Base-by-base conservation (phyloP, 2,888 invertebrate genomes). In the Hirtodrosophila alboralis region DNA sequence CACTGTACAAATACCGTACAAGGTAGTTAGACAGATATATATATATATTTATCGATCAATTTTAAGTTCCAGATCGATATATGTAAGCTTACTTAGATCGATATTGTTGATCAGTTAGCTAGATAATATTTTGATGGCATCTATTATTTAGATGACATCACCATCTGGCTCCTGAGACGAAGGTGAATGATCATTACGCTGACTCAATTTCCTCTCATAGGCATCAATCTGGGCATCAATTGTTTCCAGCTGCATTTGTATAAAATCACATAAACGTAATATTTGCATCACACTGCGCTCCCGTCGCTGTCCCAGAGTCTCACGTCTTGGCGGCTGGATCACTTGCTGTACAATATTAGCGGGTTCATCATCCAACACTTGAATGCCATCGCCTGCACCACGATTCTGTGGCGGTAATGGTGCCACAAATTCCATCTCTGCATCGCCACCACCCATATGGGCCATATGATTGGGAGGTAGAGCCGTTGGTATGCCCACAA, bases 361-460 rank as follows among this genome's bases (percentile, higher is more conserved):
- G 9, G 9, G 9, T 6, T 16, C 9, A 14, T 49, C 28, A 0
- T n/a, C 5, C 56, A 18, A 4, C 10, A 10, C 26, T 43, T 44
- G 49, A 4, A 45, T 12, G n/a, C 69, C 62, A 30, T 60, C 69
- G 38, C 74, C 69, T 21, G 44, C 62, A 7, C 69, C 56, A 0
- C 44, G 48, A 27, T 54, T 38, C 6, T 71, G 51, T 5, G 38
- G 44, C 27, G 36, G 8, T 12, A 44, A 23, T 10, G 52, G 58
- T 13, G 34, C 37, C 26, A 12, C 43, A 3, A 45, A 18, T 7
- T 66, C 28, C 0, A 57, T 12, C 27, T 61, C 67, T 0, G 73
- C 78, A 68, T 59, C 78, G 28, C 73, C 78, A 3, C 59, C 75
- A 23, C 59, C 78, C 41, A 56, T 30, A 6, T 48, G 52, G 2